These are phyloP conservation scores for Deilephila porcellus DNA, from an alignment of 2,888 invertebrate genomes.

Conservation along the genomic window DNA sequence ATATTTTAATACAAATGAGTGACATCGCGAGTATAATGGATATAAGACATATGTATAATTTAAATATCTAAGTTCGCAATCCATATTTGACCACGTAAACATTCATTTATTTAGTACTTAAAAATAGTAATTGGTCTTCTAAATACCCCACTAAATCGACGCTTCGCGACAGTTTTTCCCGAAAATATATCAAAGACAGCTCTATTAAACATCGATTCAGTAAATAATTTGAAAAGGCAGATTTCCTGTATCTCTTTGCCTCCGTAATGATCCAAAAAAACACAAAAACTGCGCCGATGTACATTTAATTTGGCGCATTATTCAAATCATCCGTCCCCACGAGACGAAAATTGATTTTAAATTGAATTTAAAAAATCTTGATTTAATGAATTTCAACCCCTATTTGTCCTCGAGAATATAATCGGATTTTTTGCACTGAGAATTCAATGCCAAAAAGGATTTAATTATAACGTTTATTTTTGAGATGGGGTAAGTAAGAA, in stretches of 20 bases:
- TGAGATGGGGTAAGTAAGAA: neutral
- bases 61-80: no score
- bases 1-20: no score
- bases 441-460: neutral
- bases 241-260: neutral
- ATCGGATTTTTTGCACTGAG: neutral
- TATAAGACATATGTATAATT: no score
- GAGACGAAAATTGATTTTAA: slow-evolving; percentile 31
- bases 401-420: neutral
- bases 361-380: slow-evolving; percentile 32
- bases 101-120: no score
- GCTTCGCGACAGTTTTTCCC: neutral
- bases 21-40: no score
- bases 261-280: slow-evolving; percentile 7
- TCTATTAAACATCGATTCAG: no score
- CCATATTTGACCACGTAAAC: no score
- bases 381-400: slow-evolving; percentile 47
- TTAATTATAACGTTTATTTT: slow-evolving; percentile 1
- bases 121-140: no score
- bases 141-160: neutral
- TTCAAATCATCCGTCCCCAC: slow-evolving; percentile 27
- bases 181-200: neutral
- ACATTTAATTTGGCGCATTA: slow-evolving; percentile 28
- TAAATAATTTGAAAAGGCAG: neutral
- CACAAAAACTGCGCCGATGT: neutral